These are phyloP conservation scores for Ornithorhynchus anatinus DNA, from an alignment of 2,113 vertebrate species.

Conservation along the genomic window DNA sequence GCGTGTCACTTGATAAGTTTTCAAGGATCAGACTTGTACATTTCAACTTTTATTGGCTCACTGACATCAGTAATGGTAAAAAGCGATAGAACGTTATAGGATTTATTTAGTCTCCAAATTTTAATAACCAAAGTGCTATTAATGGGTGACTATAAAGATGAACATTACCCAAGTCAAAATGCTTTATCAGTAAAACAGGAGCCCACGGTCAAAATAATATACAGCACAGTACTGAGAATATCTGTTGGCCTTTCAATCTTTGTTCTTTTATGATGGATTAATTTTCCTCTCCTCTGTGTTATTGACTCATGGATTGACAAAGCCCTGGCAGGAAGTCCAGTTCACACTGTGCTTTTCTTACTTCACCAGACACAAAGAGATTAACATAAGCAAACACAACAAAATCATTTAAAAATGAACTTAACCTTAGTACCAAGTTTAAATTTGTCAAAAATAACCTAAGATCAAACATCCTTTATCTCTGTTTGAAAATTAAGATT, in stretches of 20 bases:
- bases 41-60: conserved; percentile 30
- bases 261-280: conserved; percentile 1
- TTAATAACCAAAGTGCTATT: not conserved
- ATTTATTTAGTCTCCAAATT: not conserved
- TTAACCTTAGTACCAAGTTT: conserved; percentile 3
- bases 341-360: not conserved
- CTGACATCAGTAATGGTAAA: not conserved
- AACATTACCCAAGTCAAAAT: not conserved
- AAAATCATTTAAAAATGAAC: not conserved
- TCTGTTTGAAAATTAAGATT: conserved; percentile 17
- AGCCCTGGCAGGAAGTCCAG: not conserved
- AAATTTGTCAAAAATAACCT: conserved; percentile 6
- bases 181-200: not conserved
- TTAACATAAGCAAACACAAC: conserved; percentile 3
- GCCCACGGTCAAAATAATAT: not conserved
- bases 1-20: conserved; percentile 2
- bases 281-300: not conserved
- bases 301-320: conserved; percentile 2
- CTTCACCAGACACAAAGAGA: conserved; percentile 5
- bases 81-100: not conserved
- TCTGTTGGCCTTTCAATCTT: not conserved
- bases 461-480: not conserved
- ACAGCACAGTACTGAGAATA: not conserved
- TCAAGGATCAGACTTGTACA: not conserved
- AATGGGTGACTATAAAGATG: not conserved